Percentiles rank a stretch among this genome's conserved stretches.
phyloP scores from a whole-genome alignment of 2,113 vertebrate species.

The Ascaphus truei region DNA sequence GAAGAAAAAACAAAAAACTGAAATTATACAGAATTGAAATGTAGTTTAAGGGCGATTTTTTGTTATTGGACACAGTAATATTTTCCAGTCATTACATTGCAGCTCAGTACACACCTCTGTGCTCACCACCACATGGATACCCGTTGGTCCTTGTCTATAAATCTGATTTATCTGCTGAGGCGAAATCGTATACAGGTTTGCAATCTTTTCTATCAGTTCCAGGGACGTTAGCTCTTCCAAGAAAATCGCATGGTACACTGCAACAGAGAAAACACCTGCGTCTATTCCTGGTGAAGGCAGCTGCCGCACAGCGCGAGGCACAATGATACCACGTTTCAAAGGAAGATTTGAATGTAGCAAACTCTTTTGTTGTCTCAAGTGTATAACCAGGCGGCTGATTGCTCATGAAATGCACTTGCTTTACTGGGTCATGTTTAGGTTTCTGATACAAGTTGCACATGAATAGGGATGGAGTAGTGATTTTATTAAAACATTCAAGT shows the following conservation, averaged over 20 bases:
- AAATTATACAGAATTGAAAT: constrained; percentile 42
- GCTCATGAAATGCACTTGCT: too few species aligned
- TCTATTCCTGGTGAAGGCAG: too few species aligned
- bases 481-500: too few species aligned
- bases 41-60: constrained; percentile 36
- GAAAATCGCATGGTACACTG: constrained; percentile 91
- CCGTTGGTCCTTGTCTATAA: constrained; percentile 80
- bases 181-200: constrained; percentile 79
- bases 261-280: constrained; percentile 2
- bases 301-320: too few species aligned
- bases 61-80: constrained; percentile 11
- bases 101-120: constrained; percentile 74
- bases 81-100: background rate
- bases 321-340: too few species aligned
- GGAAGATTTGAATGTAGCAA: background rate
- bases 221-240: constrained; percentile 82
- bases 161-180: constrained; percentile 82
- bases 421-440: too few species aligned
- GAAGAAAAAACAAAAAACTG: constrained; percentile 29
- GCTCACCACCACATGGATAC: constrained; percentile 86
- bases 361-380: background rate
- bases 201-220: constrained; percentile 87
- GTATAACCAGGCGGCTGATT: too few species aligned
- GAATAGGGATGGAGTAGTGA: too few species aligned
- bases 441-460: too few species aligned